Conservation (phyloP, 1,140 invertebrate species). For the Philopotamus ludificatus region DNA sequence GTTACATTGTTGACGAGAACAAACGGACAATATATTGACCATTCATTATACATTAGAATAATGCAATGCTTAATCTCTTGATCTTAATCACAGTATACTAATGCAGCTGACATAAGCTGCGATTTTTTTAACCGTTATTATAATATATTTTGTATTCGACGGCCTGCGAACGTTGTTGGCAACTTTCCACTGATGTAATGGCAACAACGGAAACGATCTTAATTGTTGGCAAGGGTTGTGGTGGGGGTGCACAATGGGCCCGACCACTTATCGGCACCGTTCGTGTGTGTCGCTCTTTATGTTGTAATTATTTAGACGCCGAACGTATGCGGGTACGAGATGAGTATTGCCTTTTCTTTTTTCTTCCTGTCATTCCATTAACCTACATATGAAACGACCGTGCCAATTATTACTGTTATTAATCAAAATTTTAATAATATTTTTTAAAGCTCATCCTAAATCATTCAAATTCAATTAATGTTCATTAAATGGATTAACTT, state of each 20-base stretch:
- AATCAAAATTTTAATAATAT: too few species aligned
- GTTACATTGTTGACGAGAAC: background rate
- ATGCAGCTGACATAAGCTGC: background rate
- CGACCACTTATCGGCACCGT: constrained; percentile 26
- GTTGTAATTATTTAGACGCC: constrained; percentile 35
- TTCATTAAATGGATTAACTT: too few species aligned
- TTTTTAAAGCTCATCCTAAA: too few species aligned
- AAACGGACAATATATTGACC: background rate
- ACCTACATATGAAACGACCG: constrained; percentile 27
- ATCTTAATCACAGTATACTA: background rate
- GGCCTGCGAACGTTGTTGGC: background rate
- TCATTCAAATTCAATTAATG: too few species aligned
- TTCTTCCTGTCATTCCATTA: constrained; percentile 28
- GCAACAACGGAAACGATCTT: constrained; percentile 41
- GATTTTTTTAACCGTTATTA: background rate
- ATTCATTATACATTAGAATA: background rate
- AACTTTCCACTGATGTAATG: background rate
- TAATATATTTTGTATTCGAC: background rate
- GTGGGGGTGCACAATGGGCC: constrained; percentile 36
- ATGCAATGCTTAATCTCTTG: background rate
- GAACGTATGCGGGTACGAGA: constrained; percentile 33
- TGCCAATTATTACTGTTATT: background rate
- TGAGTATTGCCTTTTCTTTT: constrained; percentile 26
- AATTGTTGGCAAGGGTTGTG: constrained; percentile 42
- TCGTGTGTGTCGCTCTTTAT: constrained; percentile 28